A percentile compares a stretch with the other conserved stretches of the same genome.
Conservation (phyloP, 2,888 invertebrate species). For the Malacosoma neustria region DNA sequence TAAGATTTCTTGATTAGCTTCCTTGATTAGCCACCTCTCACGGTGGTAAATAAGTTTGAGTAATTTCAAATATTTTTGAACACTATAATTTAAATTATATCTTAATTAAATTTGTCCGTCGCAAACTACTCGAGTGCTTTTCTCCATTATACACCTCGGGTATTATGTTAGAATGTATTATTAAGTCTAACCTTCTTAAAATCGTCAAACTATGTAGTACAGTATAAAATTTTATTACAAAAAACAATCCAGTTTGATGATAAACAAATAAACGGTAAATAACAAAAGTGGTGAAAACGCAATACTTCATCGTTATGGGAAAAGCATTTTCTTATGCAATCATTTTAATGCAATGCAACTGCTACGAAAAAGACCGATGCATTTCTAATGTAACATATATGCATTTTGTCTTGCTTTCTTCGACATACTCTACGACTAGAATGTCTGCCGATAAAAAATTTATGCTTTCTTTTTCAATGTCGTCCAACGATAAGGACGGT, state of each 20-base stretch:
- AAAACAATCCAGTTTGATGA: not conserved
- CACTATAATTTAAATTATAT: no score
- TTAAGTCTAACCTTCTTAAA: no score
- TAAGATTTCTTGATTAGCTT: no score
- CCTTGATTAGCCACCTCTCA: no score
- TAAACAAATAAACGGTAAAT: not conserved
- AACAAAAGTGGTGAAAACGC: constrained; percentile 4
- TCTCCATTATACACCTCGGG: no score
- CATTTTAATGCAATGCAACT: constrained; percentile 55
- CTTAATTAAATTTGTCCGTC: no score
- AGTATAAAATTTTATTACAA: no score
- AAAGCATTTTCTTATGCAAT: constrained; percentile 72
- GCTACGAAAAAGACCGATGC: constrained; percentile 40
- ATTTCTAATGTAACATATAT: constrained; percentile 70
- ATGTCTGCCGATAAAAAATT: constrained; percentile 49
- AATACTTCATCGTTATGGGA: constrained; percentile 28
- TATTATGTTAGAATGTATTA: no score
- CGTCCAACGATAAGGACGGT: constrained; percentile 36
- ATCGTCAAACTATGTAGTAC: no score
- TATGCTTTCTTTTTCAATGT: constrained; percentile 74
- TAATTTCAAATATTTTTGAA: no score
- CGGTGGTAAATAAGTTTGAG: no score
- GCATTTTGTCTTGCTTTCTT: constrained; percentile 70
- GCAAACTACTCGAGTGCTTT: no score
- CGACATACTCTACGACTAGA: constrained; percentile 62